Base-by-base conservation (phyloP, 2,888 invertebrate species). In the Eueremaeus valkanovi region DNA sequence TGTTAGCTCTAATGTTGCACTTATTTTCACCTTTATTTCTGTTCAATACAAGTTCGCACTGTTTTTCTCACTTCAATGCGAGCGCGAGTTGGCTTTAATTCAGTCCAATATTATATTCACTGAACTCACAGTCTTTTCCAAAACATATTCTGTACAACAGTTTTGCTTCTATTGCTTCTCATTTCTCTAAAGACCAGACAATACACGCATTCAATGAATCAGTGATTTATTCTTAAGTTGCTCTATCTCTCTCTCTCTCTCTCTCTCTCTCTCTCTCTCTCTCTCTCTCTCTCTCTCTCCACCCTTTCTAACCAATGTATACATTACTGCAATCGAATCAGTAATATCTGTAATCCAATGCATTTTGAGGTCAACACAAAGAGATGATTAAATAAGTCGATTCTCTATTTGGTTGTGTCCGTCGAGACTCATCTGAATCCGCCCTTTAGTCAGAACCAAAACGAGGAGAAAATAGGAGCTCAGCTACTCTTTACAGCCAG, bases 241-340 rank as follows among this genome's bases (percentile, higher is more conserved):
- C n/a, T n/a, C n/a, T n/a, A n/a, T n/a, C n/a, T 45, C 45, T 45
- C 36, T 36, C 11, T 36, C 36, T n/a, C n/a, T n/a, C n/a, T 45
- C 45, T 16, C 45, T 45, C 45, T 3, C 9, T 8, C 11, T 8
- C 36, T 36, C 36, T 8, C 5, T 36, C 6, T 16, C 18, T 13
- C 2, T 16, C 18, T 45, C 9, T 18, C 45, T 18, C 45, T 45
- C 18, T 36, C 36, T 18, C 45, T 45, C 9, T 45, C 45, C 45
- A 13, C 45, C 18, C 16, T 3, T 45, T 45, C 16, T 45, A 11
- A 16, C 16, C 58, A 40, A 66, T 66, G 66, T 66, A 66, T 66
- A 66, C 66, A 66, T 66, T 66, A 66, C 66, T 66, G 36, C 66
- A 66, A 66, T 66, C 21, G 66, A 66, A 66, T 66, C 66, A 66